A percentile compares a stretch with the other conserved stretches of the same genome.
phyloP scores from a whole-genome alignment of 1,140 invertebrate species.

The Drosophila fuyamai region DNA sequence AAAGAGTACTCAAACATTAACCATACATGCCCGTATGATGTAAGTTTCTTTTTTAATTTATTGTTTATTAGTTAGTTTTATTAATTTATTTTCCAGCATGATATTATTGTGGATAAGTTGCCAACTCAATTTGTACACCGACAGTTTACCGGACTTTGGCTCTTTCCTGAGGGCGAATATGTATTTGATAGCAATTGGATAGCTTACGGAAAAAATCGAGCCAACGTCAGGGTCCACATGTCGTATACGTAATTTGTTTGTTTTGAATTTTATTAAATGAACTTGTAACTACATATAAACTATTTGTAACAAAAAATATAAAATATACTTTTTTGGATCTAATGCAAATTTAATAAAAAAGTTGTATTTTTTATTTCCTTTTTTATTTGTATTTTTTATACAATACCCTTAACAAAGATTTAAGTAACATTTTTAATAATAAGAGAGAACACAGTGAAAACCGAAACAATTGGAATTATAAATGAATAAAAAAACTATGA shows the following conservation, averaged over 20 bases:
- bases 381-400: not conserved
- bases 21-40: conserved; percentile 21
- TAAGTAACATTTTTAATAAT: conserved; percentile 1
- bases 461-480: not conserved
- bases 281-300: no score
- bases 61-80: not conserved
- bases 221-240: conserved; percentile 6
- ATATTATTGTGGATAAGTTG: conserved; percentile 22
- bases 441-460: not conserved
- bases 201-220: not conserved
- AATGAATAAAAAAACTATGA: not conserved
- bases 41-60: not conserved
- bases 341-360: not conserved
- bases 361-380: not conserved
- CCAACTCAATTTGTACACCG: conserved; percentile 5
- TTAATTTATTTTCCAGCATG: not conserved
- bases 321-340: no score
- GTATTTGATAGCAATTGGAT: conserved; percentile 28
- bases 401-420: conserved; percentile 13
- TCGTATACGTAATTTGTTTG: conserved; percentile 3
- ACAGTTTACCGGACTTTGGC: not conserved
- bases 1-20: conserved; percentile 10
- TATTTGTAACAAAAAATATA: no score
- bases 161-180: conserved; percentile 18
- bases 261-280: not conserved